These are phyloP conservation scores for Palythoa grandiflora DNA, from an alignment of 92 coral and sea anemone species.

Conservation along the genomic window DNA sequence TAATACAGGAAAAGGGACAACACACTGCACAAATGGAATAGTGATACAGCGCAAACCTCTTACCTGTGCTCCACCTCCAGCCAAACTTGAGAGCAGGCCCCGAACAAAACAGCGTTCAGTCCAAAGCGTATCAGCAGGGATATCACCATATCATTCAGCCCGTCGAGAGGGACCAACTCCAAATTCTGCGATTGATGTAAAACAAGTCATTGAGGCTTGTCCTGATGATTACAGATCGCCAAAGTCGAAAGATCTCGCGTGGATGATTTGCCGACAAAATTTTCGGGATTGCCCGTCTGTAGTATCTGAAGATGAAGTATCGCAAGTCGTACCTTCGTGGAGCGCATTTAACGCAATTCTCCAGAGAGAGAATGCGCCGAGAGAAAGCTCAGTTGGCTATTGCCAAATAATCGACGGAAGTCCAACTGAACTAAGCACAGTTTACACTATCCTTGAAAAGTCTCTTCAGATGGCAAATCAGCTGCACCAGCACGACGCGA, in stretches of 20 bases:
- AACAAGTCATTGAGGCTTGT: neutral
- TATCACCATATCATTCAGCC: slow-evolving; percentile 37
- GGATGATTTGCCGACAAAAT: slow-evolving; percentile 68
- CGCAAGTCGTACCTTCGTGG: slow-evolving; percentile 75
- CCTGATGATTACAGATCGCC: slow-evolving; percentile 32
- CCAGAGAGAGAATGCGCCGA: slow-evolving; percentile 13
- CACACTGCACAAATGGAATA: slow-evolving; percentile 74
- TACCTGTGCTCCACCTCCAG: slow-evolving; percentile 57
- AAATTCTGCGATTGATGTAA: slow-evolving; percentile 5
- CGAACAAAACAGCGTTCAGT: slow-evolving; percentile 39
- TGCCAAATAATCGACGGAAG: slow-evolving; percentile 73
- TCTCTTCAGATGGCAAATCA: slow-evolving; percentile 69
- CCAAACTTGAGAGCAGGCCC: neutral
- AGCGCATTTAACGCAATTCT: slow-evolving; percentile 52
- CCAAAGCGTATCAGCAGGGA: slow-evolving; percentile 33
- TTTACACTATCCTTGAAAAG: slow-evolving; percentile 55
- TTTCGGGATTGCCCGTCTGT: slow-evolving; percentile 38
- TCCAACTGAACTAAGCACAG: slow-evolving; percentile 74
- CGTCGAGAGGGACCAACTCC: slow-evolving; percentile 58
- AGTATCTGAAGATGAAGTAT: neutral
- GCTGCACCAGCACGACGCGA: slow-evolving; percentile 58
- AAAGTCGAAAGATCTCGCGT: slow-evolving; percentile 62
- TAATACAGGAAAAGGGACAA: slow-evolving; percentile 68
- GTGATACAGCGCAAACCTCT: slow-evolving; percentile 58
- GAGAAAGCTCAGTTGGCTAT: slow-evolving; percentile 66